phyloP scores from a whole-genome alignment of 2,888 invertebrate species.

The Toxonevra muliebris region DNA sequence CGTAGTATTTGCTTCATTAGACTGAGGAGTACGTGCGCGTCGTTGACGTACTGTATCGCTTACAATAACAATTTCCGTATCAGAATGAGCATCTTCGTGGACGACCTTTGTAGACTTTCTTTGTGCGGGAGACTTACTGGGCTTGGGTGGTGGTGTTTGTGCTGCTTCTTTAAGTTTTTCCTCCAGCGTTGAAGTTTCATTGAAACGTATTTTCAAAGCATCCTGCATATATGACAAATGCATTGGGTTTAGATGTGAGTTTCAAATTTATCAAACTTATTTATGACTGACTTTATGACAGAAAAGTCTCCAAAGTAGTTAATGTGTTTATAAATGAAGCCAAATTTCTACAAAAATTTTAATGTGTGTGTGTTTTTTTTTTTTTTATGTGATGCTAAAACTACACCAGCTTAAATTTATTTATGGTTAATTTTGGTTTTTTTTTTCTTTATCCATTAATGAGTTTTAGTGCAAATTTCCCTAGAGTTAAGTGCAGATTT shows the following conservation, averaged over 20 bases:
- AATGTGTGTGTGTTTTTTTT: slow-evolving; percentile 6
- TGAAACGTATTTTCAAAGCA: slow-evolving; percentile 50
- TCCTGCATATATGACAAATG: slow-evolving; percentile 42
- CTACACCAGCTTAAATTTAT: too few relatives aligned
- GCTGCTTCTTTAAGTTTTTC: slow-evolving; percentile 22
- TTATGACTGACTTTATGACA: neutral
- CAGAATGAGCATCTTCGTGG: slow-evolving; percentile 47
- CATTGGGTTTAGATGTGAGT: neutral
- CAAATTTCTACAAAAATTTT: too few relatives aligned
- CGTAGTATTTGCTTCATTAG: slow-evolving; percentile 46
- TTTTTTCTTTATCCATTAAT: too few relatives aligned
- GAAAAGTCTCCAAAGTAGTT: slow-evolving; percentile 9
- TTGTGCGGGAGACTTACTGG: slow-evolving; percentile 20
- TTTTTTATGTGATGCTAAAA: neutral
- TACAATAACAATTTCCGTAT: slow-evolving; percentile 70
- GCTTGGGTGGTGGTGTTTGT: neutral
- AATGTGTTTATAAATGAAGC: too few relatives aligned
- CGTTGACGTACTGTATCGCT: slow-evolving; percentile 73
- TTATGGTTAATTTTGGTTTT: too few relatives aligned
- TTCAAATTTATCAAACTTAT: neutral
- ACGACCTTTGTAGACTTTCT: neutral
- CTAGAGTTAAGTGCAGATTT: too few relatives aligned
- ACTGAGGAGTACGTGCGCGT: slow-evolving; percentile 61
- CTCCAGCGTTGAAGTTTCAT: slow-evolving; percentile 45
- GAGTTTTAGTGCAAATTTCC: too few relatives aligned